phyloP scores from a whole-genome alignment of 2,113 vertebrate genomes.

The Desmodus rotundus region DNA sequence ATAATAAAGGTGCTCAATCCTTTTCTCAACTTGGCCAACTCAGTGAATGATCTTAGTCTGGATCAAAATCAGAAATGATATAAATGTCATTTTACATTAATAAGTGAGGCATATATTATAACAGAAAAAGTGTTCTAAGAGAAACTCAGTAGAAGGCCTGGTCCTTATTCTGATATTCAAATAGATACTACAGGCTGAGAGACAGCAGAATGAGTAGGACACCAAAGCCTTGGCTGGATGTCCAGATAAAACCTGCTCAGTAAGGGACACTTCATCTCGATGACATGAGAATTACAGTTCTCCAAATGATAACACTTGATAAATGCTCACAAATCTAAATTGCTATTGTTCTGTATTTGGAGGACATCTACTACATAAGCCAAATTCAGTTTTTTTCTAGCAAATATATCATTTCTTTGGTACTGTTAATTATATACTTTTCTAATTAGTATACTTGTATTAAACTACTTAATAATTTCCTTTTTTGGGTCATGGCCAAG shows the following conservation, averaged over 20 bases:
- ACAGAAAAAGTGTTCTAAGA: neutral
- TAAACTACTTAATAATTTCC: neutral
- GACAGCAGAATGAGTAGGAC: neutral
- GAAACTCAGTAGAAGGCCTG: neutral
- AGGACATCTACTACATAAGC: neutral
- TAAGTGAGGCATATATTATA: neutral
- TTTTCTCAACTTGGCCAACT: neutral
- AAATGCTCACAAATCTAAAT: neutral
- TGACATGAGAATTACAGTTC: neutral
- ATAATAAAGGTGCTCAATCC: rapidly evolving
- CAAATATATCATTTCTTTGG: neutral
- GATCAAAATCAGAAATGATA: neutral
- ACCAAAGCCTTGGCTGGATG: neutral
- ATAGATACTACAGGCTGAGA: neutral
- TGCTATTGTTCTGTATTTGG: neutral
- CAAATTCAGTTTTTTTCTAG: neutral
- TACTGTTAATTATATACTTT: neutral
- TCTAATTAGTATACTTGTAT: neutral
- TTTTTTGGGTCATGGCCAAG: neutral
- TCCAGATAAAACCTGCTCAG: neutral
- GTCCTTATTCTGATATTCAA: neutral
- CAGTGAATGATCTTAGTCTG: neutral
- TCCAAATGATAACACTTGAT: neutral
- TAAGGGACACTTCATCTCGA: neutral
- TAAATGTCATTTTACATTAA: neutral